A percentile compares a stretch with the other conserved stretches of the same genome.
Evolutionary conservation across 1,140 invertebrate species (phyloP).

Genomic region (Proctacanthus coquilletti): DNA sequence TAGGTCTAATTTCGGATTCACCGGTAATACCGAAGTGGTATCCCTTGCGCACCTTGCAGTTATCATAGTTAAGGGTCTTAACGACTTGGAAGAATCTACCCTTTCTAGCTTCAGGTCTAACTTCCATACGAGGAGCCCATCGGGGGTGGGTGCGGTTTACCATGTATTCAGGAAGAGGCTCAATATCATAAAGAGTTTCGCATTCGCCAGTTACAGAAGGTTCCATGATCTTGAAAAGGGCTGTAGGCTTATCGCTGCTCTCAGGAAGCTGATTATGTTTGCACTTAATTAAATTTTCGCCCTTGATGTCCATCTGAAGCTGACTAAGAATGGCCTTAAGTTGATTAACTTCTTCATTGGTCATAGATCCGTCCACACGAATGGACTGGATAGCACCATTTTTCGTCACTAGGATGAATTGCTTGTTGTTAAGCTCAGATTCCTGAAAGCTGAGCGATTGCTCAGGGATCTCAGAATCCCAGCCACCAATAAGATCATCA

Average conservation of each 20-base stretch:
- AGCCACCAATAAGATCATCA: conserved; percentile 28
- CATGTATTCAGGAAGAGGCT: conserved; percentile 35
- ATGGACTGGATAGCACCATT: conserved; percentile 31
- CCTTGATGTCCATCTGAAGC: conserved; percentile 43
- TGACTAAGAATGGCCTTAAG: conserved; percentile 47
- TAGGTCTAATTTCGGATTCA: conserved; percentile 35
- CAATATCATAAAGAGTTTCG: conserved; percentile 48
- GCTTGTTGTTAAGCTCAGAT: conserved; percentile 28
- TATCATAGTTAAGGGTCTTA: conserved; percentile 48
- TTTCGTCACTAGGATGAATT: conserved; percentile 43
- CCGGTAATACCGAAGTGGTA: conserved; percentile 44
- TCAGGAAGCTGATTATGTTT: conserved; percentile 32
- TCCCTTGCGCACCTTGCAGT: conserved; percentile 39
- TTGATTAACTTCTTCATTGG: conserved; percentile 47
- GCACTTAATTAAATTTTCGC: conserved; percentile 30
- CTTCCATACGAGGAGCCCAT: conserved; percentile 16
- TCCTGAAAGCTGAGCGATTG: neutral
- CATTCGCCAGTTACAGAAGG: conserved; percentile 48
- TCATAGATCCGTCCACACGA: conserved; percentile 21
- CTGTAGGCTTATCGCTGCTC: conserved; percentile 31
- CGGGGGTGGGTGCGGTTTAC: conserved; percentile 28
- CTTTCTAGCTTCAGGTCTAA: conserved; percentile 26
- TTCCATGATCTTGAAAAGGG: conserved; percentile 48
- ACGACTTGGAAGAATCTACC: conserved; percentile 39
- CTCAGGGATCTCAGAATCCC: conserved; percentile 27